Conservation (phyloP, 2,888 invertebrate genomes). For the Drosophila parthenogenetica region DNA sequence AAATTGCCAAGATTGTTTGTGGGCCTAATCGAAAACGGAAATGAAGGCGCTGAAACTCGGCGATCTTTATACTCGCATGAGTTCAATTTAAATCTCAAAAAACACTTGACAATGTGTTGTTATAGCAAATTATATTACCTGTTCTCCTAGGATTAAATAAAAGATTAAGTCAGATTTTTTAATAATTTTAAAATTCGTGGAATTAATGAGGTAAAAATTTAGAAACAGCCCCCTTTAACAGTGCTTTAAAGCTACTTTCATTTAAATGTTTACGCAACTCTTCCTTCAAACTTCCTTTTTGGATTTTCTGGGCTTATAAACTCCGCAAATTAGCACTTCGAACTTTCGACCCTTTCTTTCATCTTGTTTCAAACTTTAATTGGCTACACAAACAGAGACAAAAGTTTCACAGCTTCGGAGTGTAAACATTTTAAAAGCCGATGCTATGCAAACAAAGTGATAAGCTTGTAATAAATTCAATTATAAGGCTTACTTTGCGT, state of each 20-base stretch:
- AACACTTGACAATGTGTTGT: slow-evolving; percentile 13
- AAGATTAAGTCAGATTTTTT: neutral
- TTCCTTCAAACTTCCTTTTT: neutral
- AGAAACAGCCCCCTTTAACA: neutral
- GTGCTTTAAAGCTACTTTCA: neutral
- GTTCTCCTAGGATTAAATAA: neutral
- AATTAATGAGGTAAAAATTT: too few relatives aligned
- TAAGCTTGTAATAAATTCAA: slow-evolving; percentile 35
- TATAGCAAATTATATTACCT: slow-evolving; percentile 16
- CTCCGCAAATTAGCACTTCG: slow-evolving; percentile 29
- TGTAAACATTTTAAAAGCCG: slow-evolving; percentile 16
- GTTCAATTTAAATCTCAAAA: neutral
- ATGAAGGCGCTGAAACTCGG: slow-evolving; percentile 42
- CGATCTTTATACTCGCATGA: slow-evolving; percentile 1
- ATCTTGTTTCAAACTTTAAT: slow-evolving; percentile 37
- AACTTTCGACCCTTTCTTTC: slow-evolving; percentile 27
- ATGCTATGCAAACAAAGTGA: slow-evolving; percentile 18
- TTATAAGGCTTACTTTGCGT: slow-evolving; percentile 23
- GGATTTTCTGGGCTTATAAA: slow-evolving; percentile 5
- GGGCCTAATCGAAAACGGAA: slow-evolving; percentile 64
- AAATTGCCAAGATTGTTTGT: slow-evolving; percentile 39
- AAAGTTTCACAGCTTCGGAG: neutral
- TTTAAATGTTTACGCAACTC: neutral
- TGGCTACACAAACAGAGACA: slow-evolving; percentile 18
- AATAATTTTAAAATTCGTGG: slow-evolving; percentile 1